Conservation (phyloP, 2,113 vertebrate species). For the Zosterops lateralis region DNA sequence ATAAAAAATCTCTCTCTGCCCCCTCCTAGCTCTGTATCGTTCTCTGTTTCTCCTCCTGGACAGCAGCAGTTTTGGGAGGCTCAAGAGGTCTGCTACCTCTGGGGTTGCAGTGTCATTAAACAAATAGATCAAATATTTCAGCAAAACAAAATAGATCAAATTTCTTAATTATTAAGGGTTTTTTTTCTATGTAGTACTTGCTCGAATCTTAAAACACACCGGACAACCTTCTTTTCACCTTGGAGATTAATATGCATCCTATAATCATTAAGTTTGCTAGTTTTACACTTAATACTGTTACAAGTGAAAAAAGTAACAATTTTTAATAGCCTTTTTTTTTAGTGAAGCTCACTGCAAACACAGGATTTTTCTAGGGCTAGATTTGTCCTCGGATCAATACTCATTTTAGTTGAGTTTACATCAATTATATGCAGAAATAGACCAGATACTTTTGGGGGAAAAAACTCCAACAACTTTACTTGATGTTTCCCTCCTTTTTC, state of each 20-base stretch:
- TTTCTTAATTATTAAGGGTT: not conserved
- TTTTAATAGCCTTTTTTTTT: not conserved
- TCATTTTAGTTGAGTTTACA: not conserved
- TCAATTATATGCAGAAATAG: not conserved
- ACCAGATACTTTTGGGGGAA: accelerated
- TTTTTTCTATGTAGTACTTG: not conserved
- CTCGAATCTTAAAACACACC: not conserved
- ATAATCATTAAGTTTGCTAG: not conserved
- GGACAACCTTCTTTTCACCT: not conserved
- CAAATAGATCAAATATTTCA: not conserved
- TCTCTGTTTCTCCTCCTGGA: constrained; percentile 30
- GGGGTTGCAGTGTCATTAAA: not conserved
- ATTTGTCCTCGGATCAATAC: not conserved
- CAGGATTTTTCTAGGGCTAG: not conserved
- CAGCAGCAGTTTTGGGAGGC: constrained; percentile 19
- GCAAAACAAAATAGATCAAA: not conserved
- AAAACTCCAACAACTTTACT: not conserved
- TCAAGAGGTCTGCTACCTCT: not conserved
- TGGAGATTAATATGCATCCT: not conserved
- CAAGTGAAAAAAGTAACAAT: not conserved
- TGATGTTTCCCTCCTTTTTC: not conserved
- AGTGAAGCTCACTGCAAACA: not conserved
- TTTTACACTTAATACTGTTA: not conserved
- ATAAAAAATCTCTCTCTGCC: constrained; percentile 75
- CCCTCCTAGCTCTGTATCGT: constrained; percentile 54